Conservation (phyloP, 2,113 vertebrate species). For the Mustela nigripes region DNA sequence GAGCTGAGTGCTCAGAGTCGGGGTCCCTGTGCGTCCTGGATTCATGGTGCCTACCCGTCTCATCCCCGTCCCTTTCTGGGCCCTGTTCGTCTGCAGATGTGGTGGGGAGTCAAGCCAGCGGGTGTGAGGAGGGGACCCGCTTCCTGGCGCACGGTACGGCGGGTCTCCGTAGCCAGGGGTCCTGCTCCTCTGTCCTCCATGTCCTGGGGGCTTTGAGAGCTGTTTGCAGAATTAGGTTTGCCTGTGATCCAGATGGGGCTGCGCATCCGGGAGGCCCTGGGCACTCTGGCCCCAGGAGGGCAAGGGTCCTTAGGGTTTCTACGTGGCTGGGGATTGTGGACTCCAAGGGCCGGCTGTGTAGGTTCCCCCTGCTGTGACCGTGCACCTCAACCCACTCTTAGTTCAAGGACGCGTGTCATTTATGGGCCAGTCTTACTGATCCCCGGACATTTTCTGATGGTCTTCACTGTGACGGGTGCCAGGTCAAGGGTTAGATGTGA, state of each 20-base stretch:
- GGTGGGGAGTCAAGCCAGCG: too few species aligned
- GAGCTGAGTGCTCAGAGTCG: background rate
- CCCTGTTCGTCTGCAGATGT: background rate
- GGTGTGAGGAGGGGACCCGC: too few species aligned
- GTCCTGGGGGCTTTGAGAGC: background rate
- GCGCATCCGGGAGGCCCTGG: background rate
- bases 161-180: background rate
- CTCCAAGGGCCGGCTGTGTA: background rate
- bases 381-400: background rate
- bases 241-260: background rate
- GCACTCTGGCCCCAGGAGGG: background rate
- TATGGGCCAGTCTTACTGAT: background rate
- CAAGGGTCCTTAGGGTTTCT: background rate
- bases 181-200: background rate
- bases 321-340: background rate
- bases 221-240: background rate
- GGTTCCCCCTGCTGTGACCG: background rate
- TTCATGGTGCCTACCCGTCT: background rate
- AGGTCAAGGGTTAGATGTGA: background rate
- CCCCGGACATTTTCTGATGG: background rate
- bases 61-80: background rate
- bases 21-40: background rate
- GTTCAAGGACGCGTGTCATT: background rate
- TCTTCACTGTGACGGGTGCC: background rate
- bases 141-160: background rate